Base-by-base conservation (phyloP, 2,888 invertebrate species). In the Torymus texanus region DNA sequence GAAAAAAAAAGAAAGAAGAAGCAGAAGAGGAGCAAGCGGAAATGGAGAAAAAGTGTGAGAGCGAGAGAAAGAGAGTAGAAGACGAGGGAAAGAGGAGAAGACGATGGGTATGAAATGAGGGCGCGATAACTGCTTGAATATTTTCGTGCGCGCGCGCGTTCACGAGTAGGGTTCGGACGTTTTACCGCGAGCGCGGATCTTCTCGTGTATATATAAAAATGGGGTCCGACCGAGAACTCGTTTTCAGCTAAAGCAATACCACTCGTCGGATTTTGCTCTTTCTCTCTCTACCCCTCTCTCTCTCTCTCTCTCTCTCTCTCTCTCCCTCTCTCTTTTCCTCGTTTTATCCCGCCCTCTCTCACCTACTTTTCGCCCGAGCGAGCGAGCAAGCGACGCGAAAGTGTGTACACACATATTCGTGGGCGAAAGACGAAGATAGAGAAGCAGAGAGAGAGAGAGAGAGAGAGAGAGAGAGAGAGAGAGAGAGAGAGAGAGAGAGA, bases 201-300 rank as follows among this genome's bases (percentile, higher is more conserved):
- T 41, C 41, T 21, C 21, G 1, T 21, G 41, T 41, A 41, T 41
- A 41, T 41, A 74, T 65, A 56, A 78, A 74, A 82, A 80, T 75
- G 79, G 74, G 79, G 66, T 81, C 81, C 80, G 71, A 80, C 80
- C 72, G 70, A 80, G 77, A 79, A 81, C 82, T 81, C 81, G 79
- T 79, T 81, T 81, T 75, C 79, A 75, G 72, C 81, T 80, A 81
- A 81, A 78, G 80, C 76, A 82, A 82, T 82, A 81, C 79, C 79
- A 53, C 75, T 80, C 77, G 62, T 68, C 24, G 61, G 55, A 53
- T 63, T 77, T 65, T 77, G 41, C 41, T 41, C 16, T 67, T 29
- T 61, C 63, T 16, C 16, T 16, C 67, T 21, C 16, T 51, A n/a
- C n/a, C n/a, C n/a, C n/a, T 61, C 63, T 16, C 16, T 16, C 67